Evolutionary conservation across 2,888 invertebrate species (phyloP).

Genomic region (Melanchra persicariae): DNA sequence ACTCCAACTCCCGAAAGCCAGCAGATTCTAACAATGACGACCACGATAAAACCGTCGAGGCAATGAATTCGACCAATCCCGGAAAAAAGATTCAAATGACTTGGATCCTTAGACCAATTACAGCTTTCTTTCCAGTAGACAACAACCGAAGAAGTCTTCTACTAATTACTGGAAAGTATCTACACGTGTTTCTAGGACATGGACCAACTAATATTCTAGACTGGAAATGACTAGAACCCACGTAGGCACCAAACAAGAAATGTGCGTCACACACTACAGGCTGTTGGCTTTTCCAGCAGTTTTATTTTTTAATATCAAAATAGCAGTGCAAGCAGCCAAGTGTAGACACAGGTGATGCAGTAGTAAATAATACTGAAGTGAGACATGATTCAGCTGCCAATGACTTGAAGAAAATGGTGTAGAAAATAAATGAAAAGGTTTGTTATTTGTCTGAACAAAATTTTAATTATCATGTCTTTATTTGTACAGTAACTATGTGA

Average conservation of each 20-base stretch:
- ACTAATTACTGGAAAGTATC: constrained; percentile 15
- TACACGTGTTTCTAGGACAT: constrained; percentile 10
- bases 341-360: constrained; percentile 8
- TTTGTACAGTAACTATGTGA: too few relatives aligned
- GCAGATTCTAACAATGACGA: too few relatives aligned
- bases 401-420: neutral
- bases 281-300: constrained; percentile 5
- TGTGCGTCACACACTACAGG: constrained; percentile 38
- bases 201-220: neutral
- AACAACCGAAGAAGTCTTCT: neutral
- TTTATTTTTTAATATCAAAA: neutral
- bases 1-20: too few relatives aligned
- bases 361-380: constrained; percentile 17
- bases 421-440: neutral
- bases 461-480: neutral
- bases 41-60: too few relatives aligned
- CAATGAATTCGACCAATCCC: neutral
- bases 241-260: constrained; percentile 8
- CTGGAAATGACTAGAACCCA: constrained; percentile 5
- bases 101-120: neutral
- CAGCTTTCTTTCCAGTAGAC: neutral
- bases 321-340: too few relatives aligned
- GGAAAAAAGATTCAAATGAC: neutral
- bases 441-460: neutral
- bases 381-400: neutral